phyloP scores from a whole-genome alignment of 2,113 vertebrate genomes.

The Eurypyga helias region DNA sequence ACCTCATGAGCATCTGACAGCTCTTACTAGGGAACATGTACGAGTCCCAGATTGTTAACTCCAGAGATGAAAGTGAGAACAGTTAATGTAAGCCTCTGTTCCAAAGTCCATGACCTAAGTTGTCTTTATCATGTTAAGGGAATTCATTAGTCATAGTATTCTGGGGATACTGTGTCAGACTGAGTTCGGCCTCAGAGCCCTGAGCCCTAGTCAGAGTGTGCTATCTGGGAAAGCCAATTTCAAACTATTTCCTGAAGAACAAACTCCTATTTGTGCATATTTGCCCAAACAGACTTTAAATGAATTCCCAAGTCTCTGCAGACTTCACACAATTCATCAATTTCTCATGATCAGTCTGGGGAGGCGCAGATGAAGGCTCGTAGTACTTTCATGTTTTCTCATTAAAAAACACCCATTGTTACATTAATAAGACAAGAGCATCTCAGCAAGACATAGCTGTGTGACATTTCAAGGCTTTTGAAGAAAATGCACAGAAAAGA shows the following conservation, averaged over 20 bases:
- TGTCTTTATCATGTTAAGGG: not conserved
- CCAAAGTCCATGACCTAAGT: not conserved
- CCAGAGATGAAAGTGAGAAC: not conserved
- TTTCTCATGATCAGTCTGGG: constrained; percentile 54
- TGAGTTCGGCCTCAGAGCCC: not conserved
- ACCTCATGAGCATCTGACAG: not conserved
- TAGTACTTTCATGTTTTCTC: constrained; percentile 64
- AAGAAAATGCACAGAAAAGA: constrained; percentile 55
- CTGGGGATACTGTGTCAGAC: not conserved
- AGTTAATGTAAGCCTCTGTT: not conserved
- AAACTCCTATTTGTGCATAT: not conserved
- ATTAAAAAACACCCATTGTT: constrained; percentile 68
- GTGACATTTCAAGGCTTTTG: constrained; percentile 64
- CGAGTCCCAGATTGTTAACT: not conserved
- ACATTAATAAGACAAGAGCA: constrained; percentile 70
- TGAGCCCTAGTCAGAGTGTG: not conserved
- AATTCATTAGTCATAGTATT: not conserved
- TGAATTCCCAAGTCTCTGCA: constrained; percentile 2
- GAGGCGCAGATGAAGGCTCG: not conserved
- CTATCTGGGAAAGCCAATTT: not conserved
- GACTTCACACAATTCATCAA: constrained; percentile 42
- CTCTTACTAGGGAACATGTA: not conserved
- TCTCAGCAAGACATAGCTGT: constrained; percentile 36
- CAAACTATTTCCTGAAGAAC: not conserved
- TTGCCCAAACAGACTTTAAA: constrained; percentile 13